Evolutionary conservation across 2,888 invertebrate genomes (phyloP).

Genomic region (Callosobruchus maculatus): DNA sequence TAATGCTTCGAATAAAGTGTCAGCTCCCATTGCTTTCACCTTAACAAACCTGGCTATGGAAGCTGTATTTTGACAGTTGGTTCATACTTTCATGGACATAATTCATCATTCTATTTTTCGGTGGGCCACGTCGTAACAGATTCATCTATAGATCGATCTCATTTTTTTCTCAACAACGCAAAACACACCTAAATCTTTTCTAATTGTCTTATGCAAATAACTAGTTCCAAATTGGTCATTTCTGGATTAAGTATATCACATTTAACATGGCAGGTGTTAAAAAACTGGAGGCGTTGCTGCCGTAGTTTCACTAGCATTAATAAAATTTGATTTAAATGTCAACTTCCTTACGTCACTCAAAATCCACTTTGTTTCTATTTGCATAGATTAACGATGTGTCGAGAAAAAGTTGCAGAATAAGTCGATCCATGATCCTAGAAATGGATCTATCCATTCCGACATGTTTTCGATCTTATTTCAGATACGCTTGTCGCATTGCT

Average conservation of each 20-base stretch:
- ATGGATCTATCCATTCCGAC: not conserved
- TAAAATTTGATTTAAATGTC: slow-evolving; percentile 15
- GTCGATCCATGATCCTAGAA: slow-evolving; percentile 8
- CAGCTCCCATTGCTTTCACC: not conserved
- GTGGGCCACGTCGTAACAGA: slow-evolving; percentile 19
- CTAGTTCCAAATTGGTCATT: slow-evolving; percentile 7
- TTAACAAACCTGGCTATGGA: not conserved
- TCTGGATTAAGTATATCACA: slow-evolving; percentile 17
- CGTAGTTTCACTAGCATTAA: slow-evolving; percentile 13
- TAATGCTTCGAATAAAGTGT: not conserved
- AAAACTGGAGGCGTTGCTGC: slow-evolving; percentile 14
- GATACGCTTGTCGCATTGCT: not conserved
- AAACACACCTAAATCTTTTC: slow-evolving; percentile 18
- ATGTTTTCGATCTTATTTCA: not conserved
- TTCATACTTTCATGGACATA: slow-evolving; percentile 18
- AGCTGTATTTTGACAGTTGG: not conserved
- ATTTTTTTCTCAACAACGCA: slow-evolving; percentile 22
- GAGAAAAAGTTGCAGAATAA: slow-evolving; percentile 7
- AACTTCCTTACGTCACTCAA: slow-evolving; percentile 11
- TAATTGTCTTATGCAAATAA: slow-evolving; percentile 21
- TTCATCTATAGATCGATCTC: slow-evolving; percentile 26
- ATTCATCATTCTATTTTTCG: slow-evolving; percentile 19
- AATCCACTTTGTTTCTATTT: slow-evolving; percentile 12
- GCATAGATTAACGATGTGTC: slow-evolving; percentile 5
- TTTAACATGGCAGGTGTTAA: slow-evolving; percentile 17